These are phyloP conservation scores for Mythimna lalbum DNA, from an alignment of 2,888 invertebrate genomes.

Conservation along the genomic window DNA sequence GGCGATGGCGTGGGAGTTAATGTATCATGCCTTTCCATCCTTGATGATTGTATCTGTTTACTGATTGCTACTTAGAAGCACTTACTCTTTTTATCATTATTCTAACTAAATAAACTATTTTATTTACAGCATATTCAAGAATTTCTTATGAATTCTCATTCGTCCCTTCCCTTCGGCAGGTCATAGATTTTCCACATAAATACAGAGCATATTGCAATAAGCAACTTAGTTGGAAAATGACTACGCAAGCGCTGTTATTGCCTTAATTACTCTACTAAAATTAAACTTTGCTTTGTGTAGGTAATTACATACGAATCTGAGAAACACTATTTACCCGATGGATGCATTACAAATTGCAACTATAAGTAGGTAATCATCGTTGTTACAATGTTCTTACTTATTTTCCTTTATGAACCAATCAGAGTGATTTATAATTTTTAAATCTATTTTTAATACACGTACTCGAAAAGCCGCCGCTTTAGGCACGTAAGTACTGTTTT, in stretches of 20 bases:
- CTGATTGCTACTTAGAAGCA: neutral
- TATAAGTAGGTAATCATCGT: neutral
- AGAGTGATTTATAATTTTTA: too few relatives aligned
- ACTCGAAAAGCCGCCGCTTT: too few relatives aligned
- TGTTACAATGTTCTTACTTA: too few relatives aligned
- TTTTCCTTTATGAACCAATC: too few relatives aligned
- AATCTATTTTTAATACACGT: too few relatives aligned
- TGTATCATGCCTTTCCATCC: neutral
- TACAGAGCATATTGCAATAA: conserved; percentile 1
- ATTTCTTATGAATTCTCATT: too few relatives aligned
- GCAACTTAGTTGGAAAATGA: conserved; percentile 2
- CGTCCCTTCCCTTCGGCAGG: too few relatives aligned
- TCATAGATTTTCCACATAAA: neutral
- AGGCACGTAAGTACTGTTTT: too few relatives aligned
- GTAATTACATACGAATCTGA: neutral
- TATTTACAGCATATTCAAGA: neutral
- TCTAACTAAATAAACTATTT: neutral
- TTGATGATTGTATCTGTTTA: neutral
- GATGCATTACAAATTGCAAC: neutral
- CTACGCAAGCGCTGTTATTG: neutral
- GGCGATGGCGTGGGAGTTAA: neutral
- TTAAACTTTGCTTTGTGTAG: neutral
- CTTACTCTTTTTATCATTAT: neutral
- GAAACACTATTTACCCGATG: neutral
- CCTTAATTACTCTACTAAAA: too few relatives aligned